phyloP scores from a whole-genome alignment of 2,888 invertebrate genomes.

The Eumerus sabulonum region DNA sequence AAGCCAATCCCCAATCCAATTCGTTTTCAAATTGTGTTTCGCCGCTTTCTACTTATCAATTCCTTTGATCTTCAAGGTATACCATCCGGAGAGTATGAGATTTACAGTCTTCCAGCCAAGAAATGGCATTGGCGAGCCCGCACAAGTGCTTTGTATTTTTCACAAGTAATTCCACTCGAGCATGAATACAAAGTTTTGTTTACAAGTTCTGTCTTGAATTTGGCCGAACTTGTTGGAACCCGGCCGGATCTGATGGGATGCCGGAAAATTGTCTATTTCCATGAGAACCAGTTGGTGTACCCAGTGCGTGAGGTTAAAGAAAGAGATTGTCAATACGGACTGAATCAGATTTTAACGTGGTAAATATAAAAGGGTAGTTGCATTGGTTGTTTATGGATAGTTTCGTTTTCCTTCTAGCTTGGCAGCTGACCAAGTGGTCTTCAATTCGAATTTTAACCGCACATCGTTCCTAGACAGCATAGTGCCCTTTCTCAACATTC shows the following conservation, averaged over 20 bases:
- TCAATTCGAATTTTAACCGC: conserved; percentile 86
- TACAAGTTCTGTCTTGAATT: conserved; percentile 84
- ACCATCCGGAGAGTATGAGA: conserved; percentile 75
- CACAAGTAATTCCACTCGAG: conserved; percentile 81
- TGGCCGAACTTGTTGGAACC: conserved; percentile 85
- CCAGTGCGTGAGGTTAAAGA: conserved; percentile 84
- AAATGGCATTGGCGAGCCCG: conserved; percentile 90
- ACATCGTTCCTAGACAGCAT: conserved; percentile 84
- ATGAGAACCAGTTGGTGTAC: conserved; percentile 88
- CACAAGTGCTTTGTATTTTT: conserved; percentile 83
- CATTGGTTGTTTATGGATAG: not conserved
- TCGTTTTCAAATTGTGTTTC: too few species aligned
- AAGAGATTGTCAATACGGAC: conserved; percentile 87
- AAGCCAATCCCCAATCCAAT: conserved; percentile 31
- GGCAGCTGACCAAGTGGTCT: conserved; percentile 84
- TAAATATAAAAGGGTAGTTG: conserved; percentile 73
- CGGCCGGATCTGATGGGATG: conserved; percentile 82
- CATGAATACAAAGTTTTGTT: conserved; percentile 82
- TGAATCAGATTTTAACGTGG: conserved; percentile 87
- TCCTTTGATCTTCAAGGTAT: conserved; percentile 73
- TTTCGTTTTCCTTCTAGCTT: conserved; percentile 78
- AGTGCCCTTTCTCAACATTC: conserved; percentile 82
- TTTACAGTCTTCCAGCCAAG: conserved; percentile 83
- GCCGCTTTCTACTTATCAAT: conserved; percentile 13
- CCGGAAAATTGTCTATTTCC: conserved; percentile 86